These are phyloP conservation scores for Coronaproctus castanopsis DNA, from an alignment of 2,888 invertebrate species.

Conservation along the genomic window DNA sequence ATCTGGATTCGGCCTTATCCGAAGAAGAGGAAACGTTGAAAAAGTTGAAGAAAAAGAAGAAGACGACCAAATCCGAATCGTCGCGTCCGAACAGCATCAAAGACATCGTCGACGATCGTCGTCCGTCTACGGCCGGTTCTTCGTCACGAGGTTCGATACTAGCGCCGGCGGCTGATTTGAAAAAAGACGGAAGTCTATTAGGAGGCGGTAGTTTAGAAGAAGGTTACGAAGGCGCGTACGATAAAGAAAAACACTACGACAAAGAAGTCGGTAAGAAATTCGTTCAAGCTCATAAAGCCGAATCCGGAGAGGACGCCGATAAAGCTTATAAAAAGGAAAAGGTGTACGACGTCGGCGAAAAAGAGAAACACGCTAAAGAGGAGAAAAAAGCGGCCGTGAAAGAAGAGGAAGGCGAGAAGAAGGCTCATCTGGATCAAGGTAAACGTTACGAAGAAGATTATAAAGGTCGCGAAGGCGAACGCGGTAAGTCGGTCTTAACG, in stretches of 20 bases:
- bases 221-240: constrained; percentile 17
- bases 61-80: background rate
- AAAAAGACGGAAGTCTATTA: constrained; percentile 11
- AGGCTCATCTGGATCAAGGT: constrained; percentile 33
- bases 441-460: constrained; percentile 36
- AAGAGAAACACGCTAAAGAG: constrained; percentile 34
- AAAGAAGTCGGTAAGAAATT: constrained; percentile 32
- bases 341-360: constrained; percentile 34
- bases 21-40: background rate
- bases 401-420: constrained; percentile 34
- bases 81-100: constrained; percentile 13
- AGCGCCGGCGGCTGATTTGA: constrained; percentile 8
- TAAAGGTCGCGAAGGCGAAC: constrained; percentile 31
- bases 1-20: too few relatives aligned
- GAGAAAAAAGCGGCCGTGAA: constrained; percentile 34
- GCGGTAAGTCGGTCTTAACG: constrained; percentile 37
- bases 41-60: background rate
- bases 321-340: constrained; percentile 35
- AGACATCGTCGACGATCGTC: constrained; percentile 14
- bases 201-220: constrained; percentile 6
- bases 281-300: constrained; percentile 30
- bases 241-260: constrained; percentile 19
- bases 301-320: constrained; percentile 35
- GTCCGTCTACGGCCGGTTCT: constrained; percentile 1
- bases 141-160: background rate